Base-by-base conservation (phyloP, 2,113 vertebrate species). In the Toxotes jaculatrix region DNA sequence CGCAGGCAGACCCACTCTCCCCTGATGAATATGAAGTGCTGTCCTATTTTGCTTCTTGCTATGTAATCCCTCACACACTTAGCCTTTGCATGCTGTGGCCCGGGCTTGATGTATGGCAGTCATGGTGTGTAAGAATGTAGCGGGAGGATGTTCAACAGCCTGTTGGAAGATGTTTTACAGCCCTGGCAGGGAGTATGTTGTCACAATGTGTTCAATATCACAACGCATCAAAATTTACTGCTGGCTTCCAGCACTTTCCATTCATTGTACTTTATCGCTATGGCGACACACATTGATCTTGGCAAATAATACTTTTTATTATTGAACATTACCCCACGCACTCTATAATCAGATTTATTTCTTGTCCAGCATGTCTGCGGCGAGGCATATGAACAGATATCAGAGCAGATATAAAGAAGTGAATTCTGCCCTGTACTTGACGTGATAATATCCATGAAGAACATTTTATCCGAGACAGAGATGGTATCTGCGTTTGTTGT, bases 241-340 rank as follows among this genome's bases (percentile, higher is more conserved):
- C 90, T 40, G 84, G 86, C 89, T 92, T 83, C 86, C 84, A 89
- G 92, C 92, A 87, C 91, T 91, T 91, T 92, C 91, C 84, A 93
- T 91, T 92, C 93, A 95, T 93, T 95, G 85, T 93, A 53, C 85
- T 95, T 95, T 93, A 95, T 93, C 79, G 87, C 90, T 60, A 51
- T 53, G 70, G 88, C 70, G 88, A 91, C 90, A 87, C 88, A 84
- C 90, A 92, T 93, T 94, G 93, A 95, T 95, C 94, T 89, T 86
- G 77, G 91, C 92, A 93, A 94, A 93, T 91, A 93, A 94, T 95
- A 90, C 90, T 91, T 93, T 94, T 93, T 93, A 95, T 94, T 93
- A 93, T 94, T 93, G 90, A 91, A 92, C 93, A 94, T 93, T 93
- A 93, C 90, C 84, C 84, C 85, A 87, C 79, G 86, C 89, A 75